Percentiles rank a stretch among this genome's conserved stretches.
These are phyloP conservation scores for Carcharodon carcharias DNA, from an alignment of 2,797 vertebrate species.

Conservation along the genomic window DNA sequence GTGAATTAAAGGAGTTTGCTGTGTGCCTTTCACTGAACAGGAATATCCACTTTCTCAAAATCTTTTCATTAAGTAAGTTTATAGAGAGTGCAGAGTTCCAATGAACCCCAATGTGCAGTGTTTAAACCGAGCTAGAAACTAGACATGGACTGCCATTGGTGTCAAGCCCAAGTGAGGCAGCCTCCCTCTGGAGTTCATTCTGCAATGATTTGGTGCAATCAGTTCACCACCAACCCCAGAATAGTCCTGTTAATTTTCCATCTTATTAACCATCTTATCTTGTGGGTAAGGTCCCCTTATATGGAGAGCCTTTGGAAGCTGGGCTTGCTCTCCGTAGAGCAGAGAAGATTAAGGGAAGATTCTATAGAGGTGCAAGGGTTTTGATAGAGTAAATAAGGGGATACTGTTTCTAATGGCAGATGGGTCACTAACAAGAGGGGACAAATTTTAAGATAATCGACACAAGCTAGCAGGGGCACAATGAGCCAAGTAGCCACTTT, in stretches of 20 bases:
- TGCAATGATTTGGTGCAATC: neutral
- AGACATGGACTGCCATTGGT: neutral
- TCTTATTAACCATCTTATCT: neutral
- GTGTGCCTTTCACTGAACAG: neutral
- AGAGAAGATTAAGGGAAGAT: too few species aligned
- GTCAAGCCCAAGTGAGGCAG: neutral
- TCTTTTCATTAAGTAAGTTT: neutral
- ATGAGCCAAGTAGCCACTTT: neutral
- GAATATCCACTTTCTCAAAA: neutral
- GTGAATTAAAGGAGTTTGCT: neutral
- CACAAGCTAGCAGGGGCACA: neutral
- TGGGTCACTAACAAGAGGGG: too few species aligned
- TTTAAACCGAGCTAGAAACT: neutral
- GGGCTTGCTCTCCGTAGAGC: too few species aligned
- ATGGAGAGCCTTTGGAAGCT: too few species aligned
- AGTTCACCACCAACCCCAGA: neutral
- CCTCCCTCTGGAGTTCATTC: neutral
- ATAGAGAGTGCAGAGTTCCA: neutral
- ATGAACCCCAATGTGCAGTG: neutral
- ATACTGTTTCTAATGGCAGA: too few species aligned
- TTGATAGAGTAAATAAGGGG: too few species aligned
- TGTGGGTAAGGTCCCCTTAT: too few species aligned
- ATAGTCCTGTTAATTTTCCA: neutral
- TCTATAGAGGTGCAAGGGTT: too few species aligned
- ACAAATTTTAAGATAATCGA: too few species aligned